Conservation (phyloP, 2,797 vertebrate genomes). For the Bothrops alternatus region DNA sequence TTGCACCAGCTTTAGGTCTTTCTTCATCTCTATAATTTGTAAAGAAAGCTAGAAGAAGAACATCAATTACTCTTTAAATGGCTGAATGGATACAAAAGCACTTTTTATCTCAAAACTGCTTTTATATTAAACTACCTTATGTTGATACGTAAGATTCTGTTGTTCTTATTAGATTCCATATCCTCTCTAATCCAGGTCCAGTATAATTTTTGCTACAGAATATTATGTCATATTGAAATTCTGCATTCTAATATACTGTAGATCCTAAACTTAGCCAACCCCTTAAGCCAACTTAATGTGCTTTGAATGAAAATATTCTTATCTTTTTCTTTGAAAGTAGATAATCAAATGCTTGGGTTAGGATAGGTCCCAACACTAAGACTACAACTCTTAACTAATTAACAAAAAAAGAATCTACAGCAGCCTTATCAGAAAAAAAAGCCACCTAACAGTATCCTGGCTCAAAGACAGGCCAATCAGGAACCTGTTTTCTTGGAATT, state of each 20-base stretch:
- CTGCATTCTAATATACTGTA: neutral
- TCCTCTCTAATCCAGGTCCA: neutral
- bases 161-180: neutral
- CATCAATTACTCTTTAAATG: neutral
- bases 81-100: neutral
- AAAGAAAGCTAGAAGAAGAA: neutral
- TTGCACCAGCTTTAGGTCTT: neutral
- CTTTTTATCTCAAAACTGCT: neutral
- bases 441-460: neutral
- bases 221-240: neutral
- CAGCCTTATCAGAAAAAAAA: neutral
- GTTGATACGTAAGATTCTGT: neutral
- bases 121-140: neutral
- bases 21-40: neutral
- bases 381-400: neutral
- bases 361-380: neutral
- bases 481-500: neutral
- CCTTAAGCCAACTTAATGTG: neutral
- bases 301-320: neutral
- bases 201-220: neutral
- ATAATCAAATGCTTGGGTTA: neutral
- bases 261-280: neutral
- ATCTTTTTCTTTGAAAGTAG: neutral
- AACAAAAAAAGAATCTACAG: neutral
- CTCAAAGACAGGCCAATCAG: neutral